A percentile compares a stretch with the other conserved stretches of the same genome.
phyloP scores from a whole-genome alignment of 1,140 invertebrate species.

The Danaus melanippus region DNA sequence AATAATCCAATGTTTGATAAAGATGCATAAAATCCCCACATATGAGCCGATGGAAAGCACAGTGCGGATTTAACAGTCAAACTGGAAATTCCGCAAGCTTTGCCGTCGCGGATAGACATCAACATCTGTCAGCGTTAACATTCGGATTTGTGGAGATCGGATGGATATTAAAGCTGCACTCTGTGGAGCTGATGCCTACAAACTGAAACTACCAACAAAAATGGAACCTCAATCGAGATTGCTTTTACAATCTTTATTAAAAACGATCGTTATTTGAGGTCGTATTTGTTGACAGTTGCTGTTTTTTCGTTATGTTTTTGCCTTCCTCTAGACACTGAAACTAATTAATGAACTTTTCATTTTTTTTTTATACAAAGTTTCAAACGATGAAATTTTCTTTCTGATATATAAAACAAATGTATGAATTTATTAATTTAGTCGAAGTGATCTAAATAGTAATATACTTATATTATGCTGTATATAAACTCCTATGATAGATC shows the following conservation, averaged over 20 bases:
- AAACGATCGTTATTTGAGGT: not conserved
- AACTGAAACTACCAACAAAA: constrained; percentile 20
- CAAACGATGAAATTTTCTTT: no score
- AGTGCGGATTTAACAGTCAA: constrained; percentile 44
- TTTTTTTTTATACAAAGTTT: no score
- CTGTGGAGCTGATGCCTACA: constrained; percentile 19
- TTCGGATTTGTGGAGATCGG: constrained; percentile 48
- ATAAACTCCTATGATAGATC: no score
- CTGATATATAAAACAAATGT: no score
- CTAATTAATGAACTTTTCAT: no score
- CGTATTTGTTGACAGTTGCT: no score
- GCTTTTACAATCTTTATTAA: constrained; percentile 21
- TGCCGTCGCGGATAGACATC: constrained; percentile 32
- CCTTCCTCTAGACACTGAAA: no score
- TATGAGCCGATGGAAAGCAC: constrained; percentile 31
- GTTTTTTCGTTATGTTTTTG: no score
- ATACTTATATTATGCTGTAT: no score
- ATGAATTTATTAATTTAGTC: no score
- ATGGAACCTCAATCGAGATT: constrained; percentile 25
- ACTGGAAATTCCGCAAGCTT: constrained; percentile 43
- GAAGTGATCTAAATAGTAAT: no score
- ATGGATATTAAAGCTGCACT: constrained; percentile 46
- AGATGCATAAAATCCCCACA: constrained; percentile 22
- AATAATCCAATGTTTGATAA: constrained; percentile 20
- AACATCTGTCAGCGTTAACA: constrained; percentile 50